A percentile compares a stretch with the other conserved stretches of the same genome.
These are phyloP conservation scores for Anoplolepis gracilipes DNA, from an alignment of 1,140 invertebrate species.

Conservation along the genomic window DNA sequence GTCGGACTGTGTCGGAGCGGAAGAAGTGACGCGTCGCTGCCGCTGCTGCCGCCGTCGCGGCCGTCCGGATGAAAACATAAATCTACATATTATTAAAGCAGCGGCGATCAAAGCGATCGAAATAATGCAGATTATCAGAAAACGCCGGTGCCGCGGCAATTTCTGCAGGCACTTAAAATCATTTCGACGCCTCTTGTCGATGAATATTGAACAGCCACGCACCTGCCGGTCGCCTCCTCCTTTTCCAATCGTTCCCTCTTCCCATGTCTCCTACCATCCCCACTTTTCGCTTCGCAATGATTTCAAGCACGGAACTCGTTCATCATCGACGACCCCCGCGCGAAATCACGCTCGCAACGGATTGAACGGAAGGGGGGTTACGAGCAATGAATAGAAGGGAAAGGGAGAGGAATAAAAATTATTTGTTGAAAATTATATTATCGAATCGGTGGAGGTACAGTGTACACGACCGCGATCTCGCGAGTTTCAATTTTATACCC, in stretches of 20 bases:
- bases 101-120: constrained; percentile 39
- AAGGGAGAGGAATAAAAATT: constrained; percentile 52
- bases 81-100: constrained; percentile 63
- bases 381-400: constrained; percentile 17
- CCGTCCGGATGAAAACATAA: constrained; percentile 57
- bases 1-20: constrained; percentile 6
- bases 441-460: constrained; percentile 32
- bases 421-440: constrained; percentile 73
- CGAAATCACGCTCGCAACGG: constrained; percentile 31
- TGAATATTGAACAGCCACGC: constrained; percentile 55
- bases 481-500: constrained; percentile 74
- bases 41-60: background rate
- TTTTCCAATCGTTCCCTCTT: constrained; percentile 50
- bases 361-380: constrained; percentile 38
- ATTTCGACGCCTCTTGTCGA: constrained; percentile 55
- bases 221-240: constrained; percentile 46
- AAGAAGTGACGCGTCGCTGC: background rate
- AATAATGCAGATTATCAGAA: constrained; percentile 62
- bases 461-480: constrained; percentile 43
- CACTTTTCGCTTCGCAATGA: constrained; percentile 45
- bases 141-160: constrained; percentile 61
- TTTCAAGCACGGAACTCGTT: constrained; percentile 65
- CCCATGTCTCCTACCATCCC: constrained; percentile 9
- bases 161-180: constrained; percentile 68
- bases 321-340: constrained; percentile 43